Conservation (phyloP, 2,797 vertebrate species). For the Todus mexicanus region DNA sequence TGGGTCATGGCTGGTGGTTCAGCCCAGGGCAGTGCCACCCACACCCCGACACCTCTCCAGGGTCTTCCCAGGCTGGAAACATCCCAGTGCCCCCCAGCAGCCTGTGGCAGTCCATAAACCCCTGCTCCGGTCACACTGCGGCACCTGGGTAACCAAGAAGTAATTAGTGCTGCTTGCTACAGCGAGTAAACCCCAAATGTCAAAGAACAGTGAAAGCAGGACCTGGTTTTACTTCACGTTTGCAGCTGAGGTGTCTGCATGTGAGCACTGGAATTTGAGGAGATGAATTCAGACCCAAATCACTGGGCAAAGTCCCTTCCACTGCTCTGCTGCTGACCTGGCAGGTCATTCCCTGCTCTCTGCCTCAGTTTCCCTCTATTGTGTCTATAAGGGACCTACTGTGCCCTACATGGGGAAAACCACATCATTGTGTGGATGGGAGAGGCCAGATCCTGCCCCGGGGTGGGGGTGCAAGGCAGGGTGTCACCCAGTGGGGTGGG, state of each 20-base stretch:
- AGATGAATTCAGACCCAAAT: neutral
- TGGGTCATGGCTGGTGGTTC: rapidly evolving
- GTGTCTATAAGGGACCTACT: rapidly evolving
- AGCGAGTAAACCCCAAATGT: conserved; percentile 66
- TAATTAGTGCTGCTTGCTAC: conserved; percentile 56
- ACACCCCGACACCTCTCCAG: rapidly evolving
- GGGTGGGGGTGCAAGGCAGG: neutral
- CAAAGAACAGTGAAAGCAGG: conserved; percentile 33
- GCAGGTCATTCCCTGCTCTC: neutral
- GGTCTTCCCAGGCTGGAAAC: neutral
- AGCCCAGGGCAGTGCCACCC: neutral
- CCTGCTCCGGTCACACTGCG: neutral
- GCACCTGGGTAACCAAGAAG: neutral
- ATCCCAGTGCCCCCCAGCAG: rapidly evolving
- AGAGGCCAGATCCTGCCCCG: rapidly evolving
- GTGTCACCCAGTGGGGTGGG: neutral
- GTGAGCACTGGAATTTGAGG: neutral
- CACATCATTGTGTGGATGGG: neutral
- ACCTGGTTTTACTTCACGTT: neutral
- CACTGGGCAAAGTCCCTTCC: neutral
- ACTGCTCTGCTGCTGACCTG: neutral
- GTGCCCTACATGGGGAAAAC: rapidly evolving
- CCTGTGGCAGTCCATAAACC: conserved; percentile 34
- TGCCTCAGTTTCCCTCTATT: neutral
- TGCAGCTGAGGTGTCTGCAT: neutral